phyloP scores from a whole-genome alignment of 2,888 invertebrate genomes.

The Dexiosoma caninum region DNA sequence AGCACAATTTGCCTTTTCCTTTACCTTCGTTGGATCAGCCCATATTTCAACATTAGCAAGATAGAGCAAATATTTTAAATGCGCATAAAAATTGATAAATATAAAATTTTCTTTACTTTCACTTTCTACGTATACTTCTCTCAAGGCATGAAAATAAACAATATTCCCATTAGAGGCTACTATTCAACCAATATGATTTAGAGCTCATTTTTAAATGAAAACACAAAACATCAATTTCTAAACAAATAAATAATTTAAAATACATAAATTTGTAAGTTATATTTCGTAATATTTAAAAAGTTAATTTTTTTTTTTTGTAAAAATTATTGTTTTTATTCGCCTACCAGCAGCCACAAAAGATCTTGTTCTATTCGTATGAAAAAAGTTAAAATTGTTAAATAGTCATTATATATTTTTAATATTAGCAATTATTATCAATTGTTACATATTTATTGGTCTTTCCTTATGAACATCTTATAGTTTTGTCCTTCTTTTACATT shows the following conservation, averaged over 20 bases:
- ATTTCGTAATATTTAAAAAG: constrained; percentile 15
- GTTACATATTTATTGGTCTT: background rate
- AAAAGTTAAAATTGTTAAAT: constrained; percentile 37
- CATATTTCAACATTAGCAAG: too few relatives aligned
- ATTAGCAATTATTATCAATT: constrained; percentile 27
- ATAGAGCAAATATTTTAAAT: too few relatives aligned
- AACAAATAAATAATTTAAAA: constrained; percentile 3
- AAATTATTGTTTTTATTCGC: constrained; percentile 64
- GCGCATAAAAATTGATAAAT: too few relatives aligned
- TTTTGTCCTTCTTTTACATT: constrained; percentile 4
- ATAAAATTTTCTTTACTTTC: too few relatives aligned
- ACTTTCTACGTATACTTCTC: constrained; percentile 7
- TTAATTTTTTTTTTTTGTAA: background rate
- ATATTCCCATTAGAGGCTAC: background rate
- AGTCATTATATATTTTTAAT: background rate
- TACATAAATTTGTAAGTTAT: constrained; percentile 10
- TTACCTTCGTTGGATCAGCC: too few relatives aligned
- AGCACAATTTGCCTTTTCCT: too few relatives aligned
- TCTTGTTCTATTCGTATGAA: constrained; percentile 45
- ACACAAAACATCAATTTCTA: constrained; percentile 35
- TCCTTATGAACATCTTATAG: constrained; percentile 14
- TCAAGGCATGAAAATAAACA: background rate
- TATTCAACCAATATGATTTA: background rate
- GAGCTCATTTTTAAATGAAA: constrained; percentile 13
- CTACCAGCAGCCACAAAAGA: constrained; percentile 75